Percentiles rank a stretch among this genome's conserved stretches.
Conservation (phyloP, 2,797 vertebrate genomes). For the Rallus crepitans region DNA sequence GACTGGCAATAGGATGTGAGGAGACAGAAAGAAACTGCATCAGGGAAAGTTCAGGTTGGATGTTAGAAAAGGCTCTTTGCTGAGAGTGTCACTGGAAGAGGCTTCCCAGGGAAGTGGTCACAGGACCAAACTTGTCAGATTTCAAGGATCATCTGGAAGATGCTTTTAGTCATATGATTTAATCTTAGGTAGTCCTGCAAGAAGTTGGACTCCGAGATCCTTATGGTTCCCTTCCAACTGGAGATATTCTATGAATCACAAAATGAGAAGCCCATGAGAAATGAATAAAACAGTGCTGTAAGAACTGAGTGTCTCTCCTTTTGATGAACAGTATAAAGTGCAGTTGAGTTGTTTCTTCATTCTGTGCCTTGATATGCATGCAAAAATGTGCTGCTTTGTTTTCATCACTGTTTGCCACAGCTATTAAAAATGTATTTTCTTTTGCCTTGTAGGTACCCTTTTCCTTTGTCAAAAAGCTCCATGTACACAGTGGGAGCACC, state of each 20-base stretch:
- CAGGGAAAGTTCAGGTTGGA: neutral
- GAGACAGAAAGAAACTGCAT: neutral
- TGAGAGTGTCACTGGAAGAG: neutral
- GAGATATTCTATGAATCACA: neutral
- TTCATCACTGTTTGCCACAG: neutral
- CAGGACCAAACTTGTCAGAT: neutral
- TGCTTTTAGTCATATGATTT: neutral
- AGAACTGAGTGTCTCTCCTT: neutral
- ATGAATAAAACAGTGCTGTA: neutral
- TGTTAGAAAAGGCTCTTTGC: neutral
- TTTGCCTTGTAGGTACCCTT: constrained; percentile 88
- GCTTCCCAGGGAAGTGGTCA: neutral
- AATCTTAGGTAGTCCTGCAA: neutral
- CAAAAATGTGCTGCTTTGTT: neutral
- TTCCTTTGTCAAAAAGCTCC: constrained; percentile 93
- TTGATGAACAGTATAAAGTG: neutral
- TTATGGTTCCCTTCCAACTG: neutral
- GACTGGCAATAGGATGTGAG: neutral
- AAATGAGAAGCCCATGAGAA: neutral
- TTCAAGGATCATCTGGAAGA: neutral
- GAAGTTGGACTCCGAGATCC: neutral
- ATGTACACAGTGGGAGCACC: constrained; percentile 98
- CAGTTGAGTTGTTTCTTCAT: neutral
- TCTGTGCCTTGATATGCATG: neutral
- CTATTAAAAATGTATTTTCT: neutral